Conservation (phyloP, 2,797 vertebrate genomes). For the Rhinichthys osculus region DNA sequence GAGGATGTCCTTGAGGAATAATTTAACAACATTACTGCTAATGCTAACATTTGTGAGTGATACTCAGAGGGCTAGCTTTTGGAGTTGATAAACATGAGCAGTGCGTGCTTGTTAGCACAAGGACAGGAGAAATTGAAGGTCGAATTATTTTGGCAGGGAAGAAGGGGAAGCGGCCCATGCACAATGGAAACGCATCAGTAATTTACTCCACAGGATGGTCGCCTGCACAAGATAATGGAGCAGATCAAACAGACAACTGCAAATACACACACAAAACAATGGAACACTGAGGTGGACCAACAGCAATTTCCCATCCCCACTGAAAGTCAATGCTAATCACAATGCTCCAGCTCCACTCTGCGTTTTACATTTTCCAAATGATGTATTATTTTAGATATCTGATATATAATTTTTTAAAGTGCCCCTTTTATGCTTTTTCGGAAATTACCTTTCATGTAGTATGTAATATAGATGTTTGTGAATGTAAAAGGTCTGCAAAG, state of each 20-base stretch:
- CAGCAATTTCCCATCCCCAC: neutral
- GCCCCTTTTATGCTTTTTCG: neutral
- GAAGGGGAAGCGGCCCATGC: slow-evolving; percentile 64
- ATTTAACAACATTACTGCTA: slow-evolving; percentile 17
- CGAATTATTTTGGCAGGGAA: slow-evolving; percentile 60
- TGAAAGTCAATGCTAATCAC: neutral
- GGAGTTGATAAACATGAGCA: slow-evolving; percentile 44
- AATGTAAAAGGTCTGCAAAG: neutral
- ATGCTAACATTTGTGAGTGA: slow-evolving; percentile 2
- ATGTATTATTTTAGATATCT: neutral
- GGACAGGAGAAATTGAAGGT: slow-evolving; percentile 58
- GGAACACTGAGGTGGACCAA: slow-evolving; percentile 47
- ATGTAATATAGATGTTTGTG: neutral
- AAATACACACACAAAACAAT: slow-evolving; percentile 3
- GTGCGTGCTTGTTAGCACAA: slow-evolving; percentile 59
- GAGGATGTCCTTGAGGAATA: slow-evolving; percentile 24
- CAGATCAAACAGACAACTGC: slow-evolving; percentile 66
- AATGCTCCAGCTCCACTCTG: neutral
- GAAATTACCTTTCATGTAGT: neutral
- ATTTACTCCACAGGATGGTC: slow-evolving; percentile 64
- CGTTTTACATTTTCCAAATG: neutral
- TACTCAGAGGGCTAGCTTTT: slow-evolving; percentile 38
- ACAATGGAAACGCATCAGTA: slow-evolving; percentile 69
- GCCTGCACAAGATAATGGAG: slow-evolving; percentile 58
- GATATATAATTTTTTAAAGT: neutral